Evolutionary conservation across 2,797 vertebrate genomes (phyloP).

Genomic region (Nasua narica): DNA sequence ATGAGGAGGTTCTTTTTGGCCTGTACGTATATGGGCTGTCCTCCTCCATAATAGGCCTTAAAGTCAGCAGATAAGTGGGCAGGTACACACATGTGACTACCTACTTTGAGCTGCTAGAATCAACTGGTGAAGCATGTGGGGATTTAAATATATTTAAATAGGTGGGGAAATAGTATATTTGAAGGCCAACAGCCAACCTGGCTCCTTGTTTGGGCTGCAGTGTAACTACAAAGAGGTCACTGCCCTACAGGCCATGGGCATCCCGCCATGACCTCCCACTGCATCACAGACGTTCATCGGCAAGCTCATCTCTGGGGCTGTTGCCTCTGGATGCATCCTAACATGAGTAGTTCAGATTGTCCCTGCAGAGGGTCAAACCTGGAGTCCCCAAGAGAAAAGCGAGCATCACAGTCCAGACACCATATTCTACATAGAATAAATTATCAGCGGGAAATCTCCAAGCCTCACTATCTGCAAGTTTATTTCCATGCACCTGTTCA

Average conservation of each 20-base stretch:
- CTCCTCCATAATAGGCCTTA: neutral
- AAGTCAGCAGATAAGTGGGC: neutral
- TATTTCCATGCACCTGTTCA: neutral
- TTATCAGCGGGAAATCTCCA: neutral
- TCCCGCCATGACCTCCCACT: neutral
- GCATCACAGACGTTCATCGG: neutral
- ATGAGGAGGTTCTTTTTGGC: neutral
- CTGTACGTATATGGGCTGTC: too few relatives aligned
- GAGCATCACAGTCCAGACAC: neutral
- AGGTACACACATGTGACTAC: neutral
- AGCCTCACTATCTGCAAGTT: neutral
- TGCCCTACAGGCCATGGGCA: rapidly evolving
- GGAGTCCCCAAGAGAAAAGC: neutral
- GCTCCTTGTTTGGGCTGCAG: neutral
- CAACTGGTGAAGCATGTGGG: neutral
- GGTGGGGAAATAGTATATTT: neutral
- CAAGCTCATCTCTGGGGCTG: neutral
- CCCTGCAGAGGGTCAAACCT: neutral
- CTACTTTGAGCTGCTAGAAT: neutral
- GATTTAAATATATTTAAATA: neutral
- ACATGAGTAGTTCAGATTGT: neutral
- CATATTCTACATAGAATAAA: neutral
- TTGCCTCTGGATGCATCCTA: neutral
- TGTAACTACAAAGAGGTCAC: neutral
- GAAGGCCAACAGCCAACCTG: neutral